A percentile compares a stretch with the other conserved stretches of the same genome.
Conservation (phyloP, 2,797 vertebrate genomes). For the Sebastiscus albofasciatus region DNA sequence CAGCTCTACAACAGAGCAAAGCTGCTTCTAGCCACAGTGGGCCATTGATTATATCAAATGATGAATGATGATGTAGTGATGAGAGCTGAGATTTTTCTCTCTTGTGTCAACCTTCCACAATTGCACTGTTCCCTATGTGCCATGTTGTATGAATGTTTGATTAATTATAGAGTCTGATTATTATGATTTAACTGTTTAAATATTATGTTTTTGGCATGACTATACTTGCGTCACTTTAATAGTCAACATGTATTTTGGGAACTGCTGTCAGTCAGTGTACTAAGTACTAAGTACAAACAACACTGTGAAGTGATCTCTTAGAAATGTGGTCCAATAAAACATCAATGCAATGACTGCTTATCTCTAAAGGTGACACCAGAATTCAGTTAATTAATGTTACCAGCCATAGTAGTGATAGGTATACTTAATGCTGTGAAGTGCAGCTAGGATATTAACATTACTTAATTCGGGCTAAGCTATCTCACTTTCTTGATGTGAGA, state of each 20-base stretch:
- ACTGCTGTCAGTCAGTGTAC: background rate
- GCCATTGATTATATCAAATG: background rate
- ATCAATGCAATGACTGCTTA: background rate
- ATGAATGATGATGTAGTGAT: background rate
- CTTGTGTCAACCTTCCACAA: background rate
- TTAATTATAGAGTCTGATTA: background rate
- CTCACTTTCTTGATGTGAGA: background rate
- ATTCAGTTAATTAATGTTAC: slow-evolving; percentile 6
- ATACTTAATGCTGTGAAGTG: background rate
- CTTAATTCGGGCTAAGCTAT: slow-evolving; percentile 1
- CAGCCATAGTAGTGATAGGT: background rate
- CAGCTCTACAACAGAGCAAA: background rate
- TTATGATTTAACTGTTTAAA: background rate
- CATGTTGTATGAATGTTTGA: background rate
- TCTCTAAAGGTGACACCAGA: background rate
- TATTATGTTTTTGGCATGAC: background rate
- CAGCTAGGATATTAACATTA: slow-evolving; percentile 1
- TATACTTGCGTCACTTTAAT: background rate
- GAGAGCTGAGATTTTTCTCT: background rate
- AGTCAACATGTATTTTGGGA: background rate
- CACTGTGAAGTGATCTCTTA: background rate
- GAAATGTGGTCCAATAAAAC: background rate
- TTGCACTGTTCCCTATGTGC: background rate
- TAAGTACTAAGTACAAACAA: background rate
- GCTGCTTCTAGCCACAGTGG: background rate